Evolutionary conservation across 2,888 invertebrate species (phyloP).

Genomic region (Ferrisia virgata): DNA sequence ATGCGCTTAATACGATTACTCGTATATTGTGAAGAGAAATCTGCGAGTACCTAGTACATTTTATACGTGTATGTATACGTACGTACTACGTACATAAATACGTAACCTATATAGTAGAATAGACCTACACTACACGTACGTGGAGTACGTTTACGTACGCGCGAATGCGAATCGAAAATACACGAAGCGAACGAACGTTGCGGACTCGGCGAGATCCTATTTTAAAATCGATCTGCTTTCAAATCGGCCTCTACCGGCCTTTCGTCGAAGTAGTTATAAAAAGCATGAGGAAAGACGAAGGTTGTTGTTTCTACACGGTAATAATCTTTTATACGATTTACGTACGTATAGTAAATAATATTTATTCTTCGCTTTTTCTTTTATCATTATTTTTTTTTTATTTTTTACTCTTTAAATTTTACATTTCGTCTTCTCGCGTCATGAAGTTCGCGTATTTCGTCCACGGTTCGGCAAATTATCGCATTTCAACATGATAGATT

Average conservation of each 20-base stretch:
- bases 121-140: too few relatives aligned
- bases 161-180: not conserved
- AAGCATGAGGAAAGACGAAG: conserved; percentile 18
- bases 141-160: not conserved
- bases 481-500: not conserved
- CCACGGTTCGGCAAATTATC: not conserved
- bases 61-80: too few relatives aligned
- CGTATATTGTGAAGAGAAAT: too few relatives aligned
- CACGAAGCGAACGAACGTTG: not conserved
- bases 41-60: too few relatives aligned
- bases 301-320: conserved; percentile 11
- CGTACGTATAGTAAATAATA: not conserved
- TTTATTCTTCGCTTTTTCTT: not conserved
- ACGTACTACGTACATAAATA: too few relatives aligned
- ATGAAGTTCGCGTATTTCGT: not conserved
- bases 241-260: conserved; percentile 30
- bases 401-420: not conserved
- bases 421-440: not conserved
- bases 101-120: too few relatives aligned
- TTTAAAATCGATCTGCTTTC: conserved; percentile 20
- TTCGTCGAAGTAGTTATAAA: conserved; percentile 8
- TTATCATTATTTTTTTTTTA: not conserved
- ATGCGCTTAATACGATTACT: too few relatives aligned
- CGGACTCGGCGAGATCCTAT: conserved; percentile 4
- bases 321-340: not conserved